phyloP scores from a whole-genome alignment of 2,113 vertebrate genomes.

The Hydropotes inermis region DNA sequence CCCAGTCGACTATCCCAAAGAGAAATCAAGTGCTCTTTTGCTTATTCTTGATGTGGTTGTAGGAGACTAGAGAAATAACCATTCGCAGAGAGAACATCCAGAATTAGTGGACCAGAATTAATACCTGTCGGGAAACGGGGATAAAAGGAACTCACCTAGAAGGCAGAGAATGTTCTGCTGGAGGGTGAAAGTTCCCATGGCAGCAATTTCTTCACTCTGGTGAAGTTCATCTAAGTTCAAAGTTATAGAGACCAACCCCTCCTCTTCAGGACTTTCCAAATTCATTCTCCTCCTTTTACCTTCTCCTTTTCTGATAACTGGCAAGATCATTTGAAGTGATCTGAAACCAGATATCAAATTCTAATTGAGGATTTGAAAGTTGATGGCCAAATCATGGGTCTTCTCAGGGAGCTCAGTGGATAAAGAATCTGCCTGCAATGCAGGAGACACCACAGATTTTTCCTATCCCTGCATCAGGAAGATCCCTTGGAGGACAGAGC shows the following conservation, averaged over 20 bases:
- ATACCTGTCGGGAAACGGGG: neutral
- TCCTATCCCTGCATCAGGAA: neutral
- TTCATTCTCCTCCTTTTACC: conserved; percentile 83
- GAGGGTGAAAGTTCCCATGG: too few relatives aligned
- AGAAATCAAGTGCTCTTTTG: conserved; percentile 53
- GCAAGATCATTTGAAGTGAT: conserved; percentile 84
- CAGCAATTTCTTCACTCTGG: neutral
- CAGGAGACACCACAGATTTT: neutral
- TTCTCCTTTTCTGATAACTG: conserved; percentile 78
- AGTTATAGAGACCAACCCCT: neutral
- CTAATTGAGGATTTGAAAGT: conserved; percentile 75
- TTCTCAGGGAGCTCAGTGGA: neutral
- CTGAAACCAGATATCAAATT: conserved; percentile 84
- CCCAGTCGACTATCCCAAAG: conserved; percentile 17
- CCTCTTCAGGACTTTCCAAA: conserved; percentile 82
- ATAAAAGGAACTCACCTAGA: neutral
- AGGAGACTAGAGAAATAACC: neutral
- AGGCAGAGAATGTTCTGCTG: neutral
- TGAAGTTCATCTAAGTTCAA: neutral
- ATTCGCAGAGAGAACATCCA: neutral
- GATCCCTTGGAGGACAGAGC: neutral
- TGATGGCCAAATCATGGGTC: neutral
- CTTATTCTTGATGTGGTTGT: conserved; percentile 8
- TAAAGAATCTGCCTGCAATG: neutral
- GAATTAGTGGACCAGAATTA: conserved; percentile 38